Evolutionary conservation across 2,888 invertebrate genomes (phyloP).

Genomic region (Catotricha subobsoleta): DNA sequence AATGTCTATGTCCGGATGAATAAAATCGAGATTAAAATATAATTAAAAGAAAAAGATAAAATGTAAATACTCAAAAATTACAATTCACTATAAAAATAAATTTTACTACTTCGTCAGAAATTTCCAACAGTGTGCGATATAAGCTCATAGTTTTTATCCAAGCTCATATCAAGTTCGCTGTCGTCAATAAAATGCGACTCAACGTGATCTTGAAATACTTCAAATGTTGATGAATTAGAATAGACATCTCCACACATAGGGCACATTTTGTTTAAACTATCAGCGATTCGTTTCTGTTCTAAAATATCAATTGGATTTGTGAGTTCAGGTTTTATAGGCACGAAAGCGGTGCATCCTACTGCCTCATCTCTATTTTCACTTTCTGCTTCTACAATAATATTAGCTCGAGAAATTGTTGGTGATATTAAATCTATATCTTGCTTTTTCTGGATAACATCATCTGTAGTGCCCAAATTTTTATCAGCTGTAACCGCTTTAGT

Average conservation of each 20-base stretch:
- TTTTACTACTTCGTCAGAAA: conserved; percentile 25
- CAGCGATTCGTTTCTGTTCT: conserved; percentile 22
- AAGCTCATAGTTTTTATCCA: conserved; percentile 36
- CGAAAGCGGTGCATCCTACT: conserved; percentile 1
- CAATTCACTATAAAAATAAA: conserved; percentile 23
- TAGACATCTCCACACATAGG: conserved; percentile 56
- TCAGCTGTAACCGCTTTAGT: conserved; percentile 23
- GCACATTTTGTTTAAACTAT: conserved; percentile 39
- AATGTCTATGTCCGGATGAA: no score
- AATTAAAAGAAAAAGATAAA: neutral
- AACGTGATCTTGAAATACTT: conserved; percentile 55
- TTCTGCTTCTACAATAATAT: conserved; percentile 1
- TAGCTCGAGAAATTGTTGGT: neutral
- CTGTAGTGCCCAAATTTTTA: conserved; percentile 26
- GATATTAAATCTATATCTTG: conserved; percentile 5
- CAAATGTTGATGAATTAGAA: conserved; percentile 36
- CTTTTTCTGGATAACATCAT: conserved; percentile 8
- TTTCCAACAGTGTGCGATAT: conserved; percentile 28
- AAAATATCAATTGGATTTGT: conserved; percentile 25
- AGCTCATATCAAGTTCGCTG: conserved; percentile 31
- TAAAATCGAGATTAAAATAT: neutral
- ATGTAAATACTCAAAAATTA: conserved; percentile 8
- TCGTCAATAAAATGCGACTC: conserved; percentile 55
- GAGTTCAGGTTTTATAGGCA: conserved; percentile 11
- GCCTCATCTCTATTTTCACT: conserved; percentile 4